These are phyloP conservation scores for Tiliqua scincoides DNA, from an alignment of 2,113 vertebrate genomes.

Conservation along the genomic window DNA sequence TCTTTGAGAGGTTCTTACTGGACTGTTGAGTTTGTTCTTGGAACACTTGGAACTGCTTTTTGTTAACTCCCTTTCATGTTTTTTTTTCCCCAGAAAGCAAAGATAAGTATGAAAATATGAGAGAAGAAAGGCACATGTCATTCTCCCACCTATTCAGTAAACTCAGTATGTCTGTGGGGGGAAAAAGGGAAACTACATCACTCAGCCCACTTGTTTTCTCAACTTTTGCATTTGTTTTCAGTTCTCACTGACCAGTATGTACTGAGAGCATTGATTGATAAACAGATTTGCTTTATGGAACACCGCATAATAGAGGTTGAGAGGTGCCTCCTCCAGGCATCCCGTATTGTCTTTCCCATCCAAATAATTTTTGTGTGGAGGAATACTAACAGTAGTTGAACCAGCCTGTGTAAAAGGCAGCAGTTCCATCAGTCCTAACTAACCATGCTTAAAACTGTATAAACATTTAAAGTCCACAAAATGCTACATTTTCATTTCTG, in stretches of 20 bases:
- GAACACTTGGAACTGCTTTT: neutral
- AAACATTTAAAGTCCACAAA: constrained; percentile 54
- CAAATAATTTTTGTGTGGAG: constrained; percentile 58
- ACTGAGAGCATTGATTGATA: constrained; percentile 54
- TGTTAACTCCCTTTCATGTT: constrained; percentile 14
- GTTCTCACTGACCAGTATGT: constrained; percentile 61
- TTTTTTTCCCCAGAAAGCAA: constrained; percentile 91
- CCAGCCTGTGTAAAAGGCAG: constrained; percentile 52
- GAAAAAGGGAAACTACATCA: constrained; percentile 56
- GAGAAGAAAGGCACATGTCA: constrained; percentile 42
- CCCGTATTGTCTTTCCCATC: constrained; percentile 49
- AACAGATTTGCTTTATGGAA: constrained; percentile 58
- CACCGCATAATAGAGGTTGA: constrained; percentile 65
- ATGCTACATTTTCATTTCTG: constrained; percentile 66
- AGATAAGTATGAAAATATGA: constrained; percentile 96
- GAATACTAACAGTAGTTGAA: constrained; percentile 54
- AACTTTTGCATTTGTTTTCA: constrained; percentile 57
- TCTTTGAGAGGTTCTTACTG: neutral
- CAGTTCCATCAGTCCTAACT: constrained; percentile 59
- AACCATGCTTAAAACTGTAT: constrained; percentile 65
- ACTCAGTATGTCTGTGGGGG: constrained; percentile 45
- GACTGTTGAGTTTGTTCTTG: neutral
- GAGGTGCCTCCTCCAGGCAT: constrained; percentile 48
- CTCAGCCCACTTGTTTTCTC: constrained; percentile 62
- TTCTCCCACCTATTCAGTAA: constrained; percentile 45